Evolutionary conservation across 2,113 vertebrate genomes (phyloP), one percentile per base, ranked within the genome.

Genomic region (Polypterus bichir): DNA sequence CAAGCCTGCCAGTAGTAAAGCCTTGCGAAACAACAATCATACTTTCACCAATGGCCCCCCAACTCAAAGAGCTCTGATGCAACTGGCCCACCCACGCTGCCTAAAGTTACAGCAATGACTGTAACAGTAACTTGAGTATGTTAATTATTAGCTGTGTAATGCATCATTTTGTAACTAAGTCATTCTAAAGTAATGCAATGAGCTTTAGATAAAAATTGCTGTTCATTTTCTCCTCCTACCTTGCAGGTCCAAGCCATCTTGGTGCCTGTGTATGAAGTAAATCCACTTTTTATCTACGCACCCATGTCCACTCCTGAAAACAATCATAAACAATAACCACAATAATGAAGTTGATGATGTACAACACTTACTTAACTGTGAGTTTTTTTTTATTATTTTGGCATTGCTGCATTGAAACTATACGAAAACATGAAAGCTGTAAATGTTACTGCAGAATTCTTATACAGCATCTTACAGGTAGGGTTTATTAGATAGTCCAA

Each of bases 171-270:
- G 4, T 52, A 8, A 8, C 3, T 52, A 3, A 27, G 51, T 52
- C 7, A 52, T 52, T 8, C 51, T 10, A 10, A 52, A 52, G 51
- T 8, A 8, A 52, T 4, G 7, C 27, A 27, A 27, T 27, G 27
- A 27, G 27, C 27, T 27, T 27, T 27, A 27, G 27, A 27, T 27
- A 27, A 27, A 52, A 52, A 52, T 3, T 10, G 5, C 49, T 49
- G 48, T 6, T 11, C 46, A 44, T 10, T 5, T 46, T 5, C n/a
- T 7, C 9, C 44, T 6, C 61, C 3, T 44, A 62, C 61, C 61
- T 44, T 62, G 49, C 61, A 47, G 5, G 4, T 62, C 61, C 9
- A 62, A 27, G 61, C 47, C 45, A 46, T 62, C 51, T 44, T 47
- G 10, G 9, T 49, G 6, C 10, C 11, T 8, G 27, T 27, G 44